Base-by-base conservation (phyloP, 2,113 vertebrate species). In the Sebastes fasciatus region DNA sequence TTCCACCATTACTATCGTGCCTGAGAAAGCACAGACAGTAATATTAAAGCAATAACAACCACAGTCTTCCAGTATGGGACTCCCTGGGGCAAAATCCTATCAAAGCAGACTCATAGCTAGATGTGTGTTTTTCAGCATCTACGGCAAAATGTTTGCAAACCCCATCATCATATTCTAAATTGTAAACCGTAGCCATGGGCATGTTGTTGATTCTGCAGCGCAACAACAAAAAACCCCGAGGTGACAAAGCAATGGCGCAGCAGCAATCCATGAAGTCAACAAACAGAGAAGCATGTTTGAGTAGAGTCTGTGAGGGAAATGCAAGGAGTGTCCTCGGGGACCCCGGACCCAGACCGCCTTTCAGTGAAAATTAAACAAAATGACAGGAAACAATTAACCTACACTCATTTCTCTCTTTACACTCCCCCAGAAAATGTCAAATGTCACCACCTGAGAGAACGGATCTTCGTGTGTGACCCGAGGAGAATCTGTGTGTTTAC, bases 381-480 rank as follows among this genome's bases (percentile, higher is more conserved):
- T 90, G 90, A 90, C 91, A 92, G 90, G 91, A 93, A 93, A 90
- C 84, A 87, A 92, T 91, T 90, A 94, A 86, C 83, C 67, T 68
- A 57, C 40, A 51, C 51, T 77, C 40, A 63, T 81, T 90, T 86
- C 57, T 83, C 69, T 85, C 66, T 62, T 85, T 76, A 9, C 69
- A 45, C 68, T n/a, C 46, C 26, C 68, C 42, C 4, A 55, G 43
- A 84, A 92, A 80, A 87, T 61, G 82, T 88, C 63, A 90, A 86
- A 91, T 81, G 82, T 91, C 82, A 86, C 68, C 74, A 81, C 60
- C 69, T 81, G 48, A 64, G 77, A 87, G 58, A 73, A 52, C 0
- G 23, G 55, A 62, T 72, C 78, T 68, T 14, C 5, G 1, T 79
- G 85, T 77, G 83, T 21, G 85, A 89, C 48, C 70, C 48, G 42